Percentiles rank a stretch among this genome's conserved stretches.
phyloP scores from a whole-genome alignment of 2,113 vertebrate species.

The Gallinago paraguaiae region DNA sequence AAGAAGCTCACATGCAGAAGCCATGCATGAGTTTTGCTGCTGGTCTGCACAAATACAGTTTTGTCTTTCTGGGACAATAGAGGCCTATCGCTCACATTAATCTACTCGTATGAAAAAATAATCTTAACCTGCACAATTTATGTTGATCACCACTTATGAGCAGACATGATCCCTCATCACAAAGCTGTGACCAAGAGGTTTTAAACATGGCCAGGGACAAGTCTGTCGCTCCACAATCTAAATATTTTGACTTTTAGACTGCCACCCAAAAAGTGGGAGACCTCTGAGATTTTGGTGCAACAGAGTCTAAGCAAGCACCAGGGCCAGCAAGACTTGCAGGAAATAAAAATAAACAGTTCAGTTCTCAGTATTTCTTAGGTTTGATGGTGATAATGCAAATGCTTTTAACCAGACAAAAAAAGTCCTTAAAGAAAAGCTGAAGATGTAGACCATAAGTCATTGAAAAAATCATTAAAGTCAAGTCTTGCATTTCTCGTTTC shows the following conservation, averaged over 20 bases:
- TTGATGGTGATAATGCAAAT: background rate
- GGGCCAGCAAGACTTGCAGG: background rate
- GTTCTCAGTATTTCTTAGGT: background rate
- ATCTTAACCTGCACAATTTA: background rate
- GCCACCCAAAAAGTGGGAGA: background rate
- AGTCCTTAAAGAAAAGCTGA: background rate
- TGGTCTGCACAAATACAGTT: background rate
- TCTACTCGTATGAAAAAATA: background rate
- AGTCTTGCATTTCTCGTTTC: background rate
- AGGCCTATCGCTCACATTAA: background rate
- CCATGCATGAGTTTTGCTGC: background rate
- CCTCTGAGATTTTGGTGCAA: background rate
- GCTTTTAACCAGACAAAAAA: background rate
- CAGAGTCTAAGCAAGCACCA: background rate
- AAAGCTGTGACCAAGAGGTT: background rate
- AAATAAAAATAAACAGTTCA: background rate
- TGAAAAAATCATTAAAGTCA: background rate
- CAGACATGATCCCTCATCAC: background rate
- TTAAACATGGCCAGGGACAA: background rate
- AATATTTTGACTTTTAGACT: background rate
- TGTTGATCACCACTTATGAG: background rate
- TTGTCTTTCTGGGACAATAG: background rate
- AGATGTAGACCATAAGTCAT: background rate
- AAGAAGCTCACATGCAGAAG: background rate
- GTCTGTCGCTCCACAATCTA: background rate